These are phyloP conservation scores for Hyperoplus lanceolatus DNA, from an alignment of 2,797 vertebrate genomes.

Conservation along the genomic window DNA sequence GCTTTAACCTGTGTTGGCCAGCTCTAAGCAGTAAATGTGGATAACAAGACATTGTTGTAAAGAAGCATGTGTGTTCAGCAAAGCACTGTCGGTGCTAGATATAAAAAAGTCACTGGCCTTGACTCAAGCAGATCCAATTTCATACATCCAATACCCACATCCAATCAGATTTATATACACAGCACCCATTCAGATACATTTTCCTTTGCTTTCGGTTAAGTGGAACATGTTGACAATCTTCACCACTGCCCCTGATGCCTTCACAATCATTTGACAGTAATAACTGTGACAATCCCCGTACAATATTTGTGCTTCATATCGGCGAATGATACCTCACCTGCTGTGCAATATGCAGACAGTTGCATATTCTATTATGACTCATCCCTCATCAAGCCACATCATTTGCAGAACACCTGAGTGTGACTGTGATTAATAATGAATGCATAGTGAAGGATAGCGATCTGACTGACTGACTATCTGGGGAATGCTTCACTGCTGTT, in stretches of 20 bases:
- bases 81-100: not conserved
- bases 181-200: conserved; percentile 17
- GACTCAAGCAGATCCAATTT: conserved; percentile 5
- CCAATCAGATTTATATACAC: conserved; percentile 42
- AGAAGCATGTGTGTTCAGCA: not conserved
- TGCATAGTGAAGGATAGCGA: conserved; percentile 51
- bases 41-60: conserved; percentile 11
- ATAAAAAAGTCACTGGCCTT: not conserved
- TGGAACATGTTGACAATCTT: conserved; percentile 16
- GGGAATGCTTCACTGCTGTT: conserved; percentile 54
- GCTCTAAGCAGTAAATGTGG: not conserved
- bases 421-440: conserved; percentile 81
- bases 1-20: not conserved
- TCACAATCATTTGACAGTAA: conserved; percentile 28
- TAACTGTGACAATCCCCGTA: conserved; percentile 51
- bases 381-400: conserved; percentile 54
- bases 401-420: conserved; percentile 49
- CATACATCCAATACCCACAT: conserved; percentile 18
- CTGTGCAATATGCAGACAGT: conserved; percentile 64
- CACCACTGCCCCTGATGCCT: not conserved
- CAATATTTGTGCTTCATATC: conserved; percentile 60
- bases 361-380: conserved; percentile 72
- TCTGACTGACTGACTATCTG: conserved; percentile 61
- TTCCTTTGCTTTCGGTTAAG: conserved; percentile 14
- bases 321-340: conserved; percentile 44